Base-by-base conservation (phyloP, 1,140 invertebrate species). In the Drosophila nebulosa region DNA sequence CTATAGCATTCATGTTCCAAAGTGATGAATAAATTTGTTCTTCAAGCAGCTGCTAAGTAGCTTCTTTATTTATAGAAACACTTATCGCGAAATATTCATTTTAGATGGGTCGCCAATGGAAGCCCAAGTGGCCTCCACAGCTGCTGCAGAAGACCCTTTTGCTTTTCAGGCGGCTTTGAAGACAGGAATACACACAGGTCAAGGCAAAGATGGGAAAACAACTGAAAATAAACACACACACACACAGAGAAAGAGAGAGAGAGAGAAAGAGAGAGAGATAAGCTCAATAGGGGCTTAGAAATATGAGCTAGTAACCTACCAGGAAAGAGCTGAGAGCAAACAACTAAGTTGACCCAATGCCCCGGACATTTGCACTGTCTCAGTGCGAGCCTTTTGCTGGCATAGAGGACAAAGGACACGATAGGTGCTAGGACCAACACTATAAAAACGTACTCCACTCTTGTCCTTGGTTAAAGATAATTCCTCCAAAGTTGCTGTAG, bases 91-190 rank as follows among this genome's bases (percentile, higher is more conserved):
- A 51, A 18, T 69, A 32, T 16, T 63, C 7, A 36, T 22, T 14
- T 52, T 75, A 89, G 59, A 68, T 74, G 53, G 89, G 89, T 26
- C 89, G 85, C 75, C 76, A 80, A 58, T 84, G 89, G 74, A 77
- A 91, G 56, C 90, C 90, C 79, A 91, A 60, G 60, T 91, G 86
- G 6, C 90, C 90, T n/a, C 90, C 90, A 59, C 90, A 91, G 30
- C 70, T 85, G 73, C 76, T 86, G 78, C 90, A 91, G 52, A 90
- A 90, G 52, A 90, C 63, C 4, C 90, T 80, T 35, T 90, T 90
- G 22, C 85, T 85, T 51, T 90, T 90, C 4, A 90, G 59, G 0
- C 79, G 89, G 35, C 85, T 85, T 69, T 90, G 90, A 9, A 90
- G 75, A 39, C 86, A 90, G 21, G 74, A 70, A 51, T 86, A 90